Evolutionary conservation across 2,888 invertebrate genomes (phyloP), one percentile per base, ranked within the genome.

Genomic region (Alsophila aescularia): DNA sequence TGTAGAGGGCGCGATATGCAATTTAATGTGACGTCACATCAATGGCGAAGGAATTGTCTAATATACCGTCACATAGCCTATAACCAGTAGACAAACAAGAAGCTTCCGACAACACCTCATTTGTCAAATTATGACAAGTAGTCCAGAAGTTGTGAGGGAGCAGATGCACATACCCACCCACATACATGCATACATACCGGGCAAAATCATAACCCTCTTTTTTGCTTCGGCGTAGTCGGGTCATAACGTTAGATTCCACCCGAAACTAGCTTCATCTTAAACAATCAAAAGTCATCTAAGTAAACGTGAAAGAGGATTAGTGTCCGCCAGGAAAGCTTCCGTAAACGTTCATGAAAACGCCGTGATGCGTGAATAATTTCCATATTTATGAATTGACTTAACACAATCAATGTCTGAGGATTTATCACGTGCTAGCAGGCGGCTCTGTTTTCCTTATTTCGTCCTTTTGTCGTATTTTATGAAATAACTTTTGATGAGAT

Each of bases 371-470:
- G 52, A 52, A 56, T 58, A 49, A 63, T 64, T 55, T 59, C 47
- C 59, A 61, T 63, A 63, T 61, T 64, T 64, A 64, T 61, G 58
- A 64, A 60, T 50, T 52, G 57, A 39, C 53, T 55, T 50, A 43
- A 39, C 52, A 58, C 56, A 58, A 58, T 60, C 63, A 54, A 51
- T 60, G 63, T 52, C 21, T 40, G 10, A 31, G 49, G 47, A 52
- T 58, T 56, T 53, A 63, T 55, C 27, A 34, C 50, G 34, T 52
- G 45, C 52, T 42, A 55, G 34, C 47, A 45, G 41, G 36, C 49
- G 5, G 44, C 16, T 6, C 36, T 36, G 32, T 31, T 60, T 64
- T 63, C 56, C 58, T 60, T 58, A 56, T 49, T 31, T 29, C 12
- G 16, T 48, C 43, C 53, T 49, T 31, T 29, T 14, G 16, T 48